Evolutionary conservation across 2,113 vertebrate species (phyloP).

Genomic region (Rhodinocichla rosea): DNA sequence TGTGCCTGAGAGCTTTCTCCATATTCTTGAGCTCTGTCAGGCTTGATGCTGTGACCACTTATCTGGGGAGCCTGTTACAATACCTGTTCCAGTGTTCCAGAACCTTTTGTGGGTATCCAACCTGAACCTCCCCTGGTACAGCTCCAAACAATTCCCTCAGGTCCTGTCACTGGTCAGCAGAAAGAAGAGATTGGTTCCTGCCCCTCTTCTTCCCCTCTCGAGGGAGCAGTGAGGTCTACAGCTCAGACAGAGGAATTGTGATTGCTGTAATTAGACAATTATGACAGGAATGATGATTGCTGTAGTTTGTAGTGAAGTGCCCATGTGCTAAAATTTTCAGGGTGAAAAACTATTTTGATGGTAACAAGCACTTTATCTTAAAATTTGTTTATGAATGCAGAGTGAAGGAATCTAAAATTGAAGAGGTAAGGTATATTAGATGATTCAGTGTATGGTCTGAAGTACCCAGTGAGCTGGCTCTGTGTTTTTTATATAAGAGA

Average conservation of each 20-base stretch:
- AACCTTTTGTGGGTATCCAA: not conserved
- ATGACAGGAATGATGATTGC: not conserved
- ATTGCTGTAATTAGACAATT: fast-evolving
- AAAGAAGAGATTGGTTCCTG: not conserved
- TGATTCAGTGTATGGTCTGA: not conserved
- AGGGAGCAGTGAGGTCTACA: not conserved
- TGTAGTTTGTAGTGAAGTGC: not conserved
- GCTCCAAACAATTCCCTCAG: not conserved
- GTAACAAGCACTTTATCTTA: not conserved
- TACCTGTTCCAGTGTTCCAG: not conserved
- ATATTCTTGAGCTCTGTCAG: not conserved
- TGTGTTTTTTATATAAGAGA: not conserved
- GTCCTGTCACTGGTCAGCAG: not conserved
- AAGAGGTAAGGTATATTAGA: not conserved
- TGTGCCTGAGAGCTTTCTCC: not conserved
- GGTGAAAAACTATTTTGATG: not conserved
- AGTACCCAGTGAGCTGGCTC: not conserved
- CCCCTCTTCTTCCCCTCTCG: not conserved
- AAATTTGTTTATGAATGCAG: not conserved
- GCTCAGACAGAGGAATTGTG: not conserved
- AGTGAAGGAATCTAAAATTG: not conserved
- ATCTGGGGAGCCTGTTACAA: not conserved
- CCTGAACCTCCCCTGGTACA: not conserved
- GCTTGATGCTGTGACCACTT: not conserved
- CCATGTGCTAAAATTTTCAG: not conserved